Conservation (phyloP, 1,140 invertebrate species). For the Bombus waltoni region DNA sequence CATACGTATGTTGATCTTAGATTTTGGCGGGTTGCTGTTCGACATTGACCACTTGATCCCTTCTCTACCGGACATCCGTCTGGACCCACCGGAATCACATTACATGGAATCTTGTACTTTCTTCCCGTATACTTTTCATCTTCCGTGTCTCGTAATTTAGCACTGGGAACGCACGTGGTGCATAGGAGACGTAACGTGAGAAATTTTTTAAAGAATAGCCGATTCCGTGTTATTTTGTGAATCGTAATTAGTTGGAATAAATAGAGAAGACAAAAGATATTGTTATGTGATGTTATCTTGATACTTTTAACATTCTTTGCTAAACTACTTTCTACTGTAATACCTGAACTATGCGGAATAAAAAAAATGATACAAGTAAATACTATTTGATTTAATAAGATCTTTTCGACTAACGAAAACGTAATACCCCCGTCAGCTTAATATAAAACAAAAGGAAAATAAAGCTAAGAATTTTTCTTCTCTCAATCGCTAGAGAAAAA, state of each 20-base stretch:
- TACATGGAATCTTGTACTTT: slow-evolving; percentile 24
- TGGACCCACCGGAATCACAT: slow-evolving; percentile 41
- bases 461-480: too few relatives aligned
- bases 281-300: too few relatives aligned
- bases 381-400: too few relatives aligned
- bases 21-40: slow-evolving; percentile 23
- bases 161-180: not conserved
- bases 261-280: not conserved
- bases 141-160: slow-evolving; percentile 25
- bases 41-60: slow-evolving; percentile 72
- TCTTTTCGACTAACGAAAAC: too few relatives aligned
- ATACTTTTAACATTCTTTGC: too few relatives aligned
- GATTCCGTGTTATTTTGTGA: not conserved
- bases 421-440: too few relatives aligned
- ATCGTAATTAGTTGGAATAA: not conserved
- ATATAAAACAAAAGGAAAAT: too few relatives aligned
- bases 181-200: not conserved
- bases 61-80: slow-evolving; percentile 74
- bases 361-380: too few relatives aligned
- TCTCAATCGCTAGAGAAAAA: too few relatives aligned
- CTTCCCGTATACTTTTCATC: not conserved
- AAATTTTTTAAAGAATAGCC: not conserved
- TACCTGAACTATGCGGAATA: not conserved
- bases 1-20: slow-evolving; percentile 67
- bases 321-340: not conserved